phyloP scores from a whole-genome alignment of 2,888 invertebrate genomes.

The Archaeoteleia sp. region DNA sequence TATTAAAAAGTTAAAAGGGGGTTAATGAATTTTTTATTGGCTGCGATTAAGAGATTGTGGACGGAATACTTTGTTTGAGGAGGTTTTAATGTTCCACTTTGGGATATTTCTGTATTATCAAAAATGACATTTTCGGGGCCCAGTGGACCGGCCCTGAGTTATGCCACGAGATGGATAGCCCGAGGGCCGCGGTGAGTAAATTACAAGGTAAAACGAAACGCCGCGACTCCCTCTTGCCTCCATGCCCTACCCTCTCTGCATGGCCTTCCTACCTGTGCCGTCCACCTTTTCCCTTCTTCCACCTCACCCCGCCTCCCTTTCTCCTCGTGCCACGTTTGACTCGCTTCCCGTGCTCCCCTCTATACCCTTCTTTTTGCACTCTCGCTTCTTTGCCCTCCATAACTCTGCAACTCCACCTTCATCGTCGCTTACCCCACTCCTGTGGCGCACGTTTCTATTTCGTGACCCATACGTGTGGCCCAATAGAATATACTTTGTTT shows the following conservation, averaged over 20 bases:
- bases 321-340: not conserved
- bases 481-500: too few species aligned
- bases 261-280: conserved; percentile 31
- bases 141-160: conserved; percentile 68
- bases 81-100: not conserved
- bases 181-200: conserved; percentile 72
- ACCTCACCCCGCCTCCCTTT: not conserved
- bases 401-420: conserved; percentile 35
- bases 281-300: conserved; percentile 3
- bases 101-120: conserved; percentile 33
- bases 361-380: conserved; percentile 33
- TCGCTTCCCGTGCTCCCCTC: not conserved
- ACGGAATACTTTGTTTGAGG: not conserved
- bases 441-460: conserved; percentile 44
- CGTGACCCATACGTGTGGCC: conserved; percentile 19
- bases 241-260: conserved; percentile 17
- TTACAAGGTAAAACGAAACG: conserved; percentile 72
- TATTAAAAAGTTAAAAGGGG: too few species aligned
- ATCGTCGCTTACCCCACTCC: conserved; percentile 22
- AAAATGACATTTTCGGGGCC: conserved; percentile 63
- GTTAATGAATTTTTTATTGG: conserved; percentile 22
- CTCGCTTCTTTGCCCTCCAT: conserved; percentile 46
- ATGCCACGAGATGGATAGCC: conserved; percentile 71
- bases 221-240: conserved; percentile 18
- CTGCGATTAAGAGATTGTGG: conserved; percentile 31